Base-by-base conservation (phyloP, 2,113 vertebrate species). In the Columba livia region DNA sequence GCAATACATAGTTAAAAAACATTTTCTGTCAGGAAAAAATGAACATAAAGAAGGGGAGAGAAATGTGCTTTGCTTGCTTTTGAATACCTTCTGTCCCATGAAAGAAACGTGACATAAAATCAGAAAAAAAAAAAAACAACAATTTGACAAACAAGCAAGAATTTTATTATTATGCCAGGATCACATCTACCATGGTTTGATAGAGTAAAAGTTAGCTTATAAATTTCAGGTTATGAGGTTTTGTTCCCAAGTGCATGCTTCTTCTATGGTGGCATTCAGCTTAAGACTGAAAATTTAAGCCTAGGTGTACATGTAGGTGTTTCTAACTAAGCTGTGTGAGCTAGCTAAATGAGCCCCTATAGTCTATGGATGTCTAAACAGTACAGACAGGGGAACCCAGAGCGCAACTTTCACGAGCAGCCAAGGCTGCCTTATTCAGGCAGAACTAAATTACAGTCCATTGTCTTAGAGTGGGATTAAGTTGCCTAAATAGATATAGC, bases 121-220 rank as follows among this genome's bases (percentile, higher is more conserved):
- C 15, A 78, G 20, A 72, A 25, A 36, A 61, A 64, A 60, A 56
- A 29, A 31, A 21, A 48, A 15, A 17, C 38, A 44, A 44, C 17
- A 50, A 53, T 26, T 26, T 72, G 40, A 51, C 20, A 71, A 58
- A 12, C 6, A 54, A 74, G 24, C 20, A 40, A 47, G 23, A 74
- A 24, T 62, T 64, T n/a, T 38, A 56, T 34, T 70, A 14, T 23
- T 72, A 82, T 72, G 25, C 25, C 21, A 73, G 12, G 31, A 60
- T 34, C 32, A 77, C 15, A 48, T 57, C 32, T 51, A 34, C 5
- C 0, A 0, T 16, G 60, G 6, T 10, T 11, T 81, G 13, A 78
- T n/a, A 32, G 4, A 34, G 9, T 21, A 66, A 65, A 40, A 44
- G 12, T 17, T 77, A 71, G 11, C 3, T 81, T 89, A 50, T 32